phyloP scores from a whole-genome alignment of 1,140 invertebrate genomes.

The Tetramorium alpestre region DNA sequence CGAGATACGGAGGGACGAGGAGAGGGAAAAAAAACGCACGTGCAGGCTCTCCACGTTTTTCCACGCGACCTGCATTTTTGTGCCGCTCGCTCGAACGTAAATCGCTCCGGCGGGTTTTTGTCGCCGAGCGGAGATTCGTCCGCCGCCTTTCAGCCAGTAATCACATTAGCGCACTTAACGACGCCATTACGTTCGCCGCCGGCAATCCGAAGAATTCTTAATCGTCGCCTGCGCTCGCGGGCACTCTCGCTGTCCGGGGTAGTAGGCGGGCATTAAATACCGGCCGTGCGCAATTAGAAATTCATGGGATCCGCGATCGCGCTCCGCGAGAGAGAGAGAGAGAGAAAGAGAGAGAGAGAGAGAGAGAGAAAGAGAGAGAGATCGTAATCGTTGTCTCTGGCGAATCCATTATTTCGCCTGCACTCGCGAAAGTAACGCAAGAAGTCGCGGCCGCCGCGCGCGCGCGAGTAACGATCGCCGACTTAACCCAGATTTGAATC shows the following conservation, averaged over 20 bases:
- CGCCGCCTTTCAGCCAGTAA: slow-evolving; percentile 72
- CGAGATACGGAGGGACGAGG: neutral
- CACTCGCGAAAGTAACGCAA: neutral
- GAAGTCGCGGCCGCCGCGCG: neutral
- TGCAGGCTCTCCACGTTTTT: neutral
- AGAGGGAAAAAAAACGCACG: neutral
- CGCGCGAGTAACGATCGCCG: slow-evolving; percentile 1
- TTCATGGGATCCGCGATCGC: slow-evolving; percentile 61
- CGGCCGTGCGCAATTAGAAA: slow-evolving; percentile 63
- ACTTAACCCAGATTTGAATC: slow-evolving; percentile 43
- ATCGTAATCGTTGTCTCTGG: slow-evolving; percentile 50
- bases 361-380: neutral
- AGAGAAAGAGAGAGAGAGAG: too few relatives aligned
- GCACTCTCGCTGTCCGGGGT: neutral
- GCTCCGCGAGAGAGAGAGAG: neutral
- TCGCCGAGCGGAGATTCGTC: slow-evolving; percentile 48
- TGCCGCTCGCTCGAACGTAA: slow-evolving; percentile 39
- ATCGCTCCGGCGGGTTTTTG: slow-evolving; percentile 66
- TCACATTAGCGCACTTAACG: slow-evolving; percentile 74
- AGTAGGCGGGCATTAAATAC: slow-evolving; percentile 67
- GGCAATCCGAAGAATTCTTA: slow-evolving; percentile 70
- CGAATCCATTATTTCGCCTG: slow-evolving; percentile 19
- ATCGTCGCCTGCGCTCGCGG: slow-evolving; percentile 61
- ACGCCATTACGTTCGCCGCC: slow-evolving; percentile 67
- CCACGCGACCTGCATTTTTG: slow-evolving; percentile 12